Percentiles rank a stretch among this genome's conserved stretches.
These are phyloP conservation scores for Rugalucina vietnamica DNA, from an alignment of 2,888 invertebrate species.

Conservation along the genomic window DNA sequence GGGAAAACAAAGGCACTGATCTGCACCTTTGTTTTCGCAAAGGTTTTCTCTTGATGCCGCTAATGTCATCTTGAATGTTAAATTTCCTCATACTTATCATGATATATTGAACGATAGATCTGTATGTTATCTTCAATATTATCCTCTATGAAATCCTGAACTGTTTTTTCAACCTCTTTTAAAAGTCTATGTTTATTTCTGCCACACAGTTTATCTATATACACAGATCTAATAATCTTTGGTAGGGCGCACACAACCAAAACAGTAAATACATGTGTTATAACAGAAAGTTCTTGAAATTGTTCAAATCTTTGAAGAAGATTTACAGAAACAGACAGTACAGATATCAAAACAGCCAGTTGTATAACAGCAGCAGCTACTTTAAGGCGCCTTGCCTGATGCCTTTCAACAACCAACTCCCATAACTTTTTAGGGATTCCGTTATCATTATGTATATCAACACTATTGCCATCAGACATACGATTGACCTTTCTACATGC, in stretches of 20 bases:
- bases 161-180: not conserved
- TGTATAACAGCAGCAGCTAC: conserved; percentile 33
- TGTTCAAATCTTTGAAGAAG: conserved; percentile 45
- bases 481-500: conserved; percentile 22
- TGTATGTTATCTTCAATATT: not conserved
- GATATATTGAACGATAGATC: not conserved
- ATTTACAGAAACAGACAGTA: conserved; percentile 33
- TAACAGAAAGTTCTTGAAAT: conserved; percentile 46
- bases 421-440: conserved; percentile 36
- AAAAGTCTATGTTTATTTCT: not conserved
- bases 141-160: not conserved
- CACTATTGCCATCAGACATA: too few species aligned
- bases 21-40: too few species aligned
- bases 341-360: conserved; percentile 12
- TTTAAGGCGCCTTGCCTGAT: conserved; percentile 39
- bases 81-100: not conserved
- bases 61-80: too few species aligned
- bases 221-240: conserved; percentile 32
- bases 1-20: too few species aligned
- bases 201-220: not conserved
- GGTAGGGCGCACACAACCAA: conserved; percentile 47
- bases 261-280: conserved; percentile 50
- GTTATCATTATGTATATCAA: conserved; percentile 3
- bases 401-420: conserved; percentile 20
- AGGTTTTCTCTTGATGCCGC: too few species aligned